These are phyloP conservation scores for Parnassius glacialis DNA, from an alignment of 2,888 invertebrate genomes.

Conservation along the genomic window DNA sequence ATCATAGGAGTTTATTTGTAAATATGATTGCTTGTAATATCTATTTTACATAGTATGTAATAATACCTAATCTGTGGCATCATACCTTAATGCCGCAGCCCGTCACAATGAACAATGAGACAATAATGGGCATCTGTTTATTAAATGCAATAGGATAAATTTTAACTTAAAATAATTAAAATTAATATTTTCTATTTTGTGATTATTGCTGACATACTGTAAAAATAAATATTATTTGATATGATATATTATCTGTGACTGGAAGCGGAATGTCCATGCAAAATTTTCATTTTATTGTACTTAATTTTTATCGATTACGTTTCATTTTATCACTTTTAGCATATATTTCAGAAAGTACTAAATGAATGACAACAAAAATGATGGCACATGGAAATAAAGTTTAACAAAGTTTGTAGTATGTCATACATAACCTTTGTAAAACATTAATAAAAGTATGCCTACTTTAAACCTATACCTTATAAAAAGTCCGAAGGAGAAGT, in stretches of 20 bases:
- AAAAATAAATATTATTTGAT: slow-evolving; percentile 23
- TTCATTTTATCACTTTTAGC: slow-evolving; percentile 1
- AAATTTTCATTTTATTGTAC: slow-evolving; percentile 30
- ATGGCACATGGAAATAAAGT: too few species aligned
- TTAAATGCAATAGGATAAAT: slow-evolving; percentile 47
- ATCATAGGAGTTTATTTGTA: slow-evolving; percentile 57
- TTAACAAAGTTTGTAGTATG: too few species aligned
- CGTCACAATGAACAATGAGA: slow-evolving; percentile 53
- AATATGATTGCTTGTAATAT: slow-evolving; percentile 55
- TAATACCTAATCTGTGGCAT: slow-evolving; percentile 15
- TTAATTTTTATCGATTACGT: slow-evolving; percentile 30
- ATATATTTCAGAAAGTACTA: background rate
- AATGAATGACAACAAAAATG: background rate
- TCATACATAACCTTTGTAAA: too few species aligned
- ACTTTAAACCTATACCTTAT: too few species aligned
- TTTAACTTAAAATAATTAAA: slow-evolving; percentile 26
- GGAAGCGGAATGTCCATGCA: slow-evolving; percentile 19
- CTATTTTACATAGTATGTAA: slow-evolving; percentile 28
- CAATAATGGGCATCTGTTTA: slow-evolving; percentile 71
- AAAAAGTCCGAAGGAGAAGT: too few species aligned
- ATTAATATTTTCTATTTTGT: slow-evolving; percentile 14
- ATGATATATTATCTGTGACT: slow-evolving; percentile 4
- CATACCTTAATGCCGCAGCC: slow-evolving; percentile 23
- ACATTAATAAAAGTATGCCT: too few species aligned
- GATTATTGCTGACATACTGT: slow-evolving; percentile 10